phyloP scores from a whole-genome alignment of 2,113 vertebrate genomes.

The Trachemys scripta region DNA sequence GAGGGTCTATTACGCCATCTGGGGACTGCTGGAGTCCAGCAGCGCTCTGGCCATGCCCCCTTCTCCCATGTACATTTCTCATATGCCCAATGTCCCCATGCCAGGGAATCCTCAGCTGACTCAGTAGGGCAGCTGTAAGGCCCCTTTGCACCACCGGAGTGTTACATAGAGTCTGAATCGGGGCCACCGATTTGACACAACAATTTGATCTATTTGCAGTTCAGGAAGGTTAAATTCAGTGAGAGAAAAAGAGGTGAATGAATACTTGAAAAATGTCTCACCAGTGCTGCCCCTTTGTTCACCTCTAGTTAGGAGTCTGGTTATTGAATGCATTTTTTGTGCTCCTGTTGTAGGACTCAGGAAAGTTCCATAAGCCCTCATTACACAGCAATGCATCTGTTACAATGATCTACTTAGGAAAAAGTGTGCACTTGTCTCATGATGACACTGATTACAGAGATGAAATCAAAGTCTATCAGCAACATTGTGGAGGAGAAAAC shows the following conservation, averaged over 20 bases:
- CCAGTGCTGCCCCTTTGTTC: fast-evolving
- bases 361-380: conserved; percentile 78
- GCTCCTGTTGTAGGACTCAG: conserved; percentile 77
- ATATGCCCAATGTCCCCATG: not conserved
- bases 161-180: not conserved
- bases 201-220: not conserved
- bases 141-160: not conserved
- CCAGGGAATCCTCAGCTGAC: not conserved
- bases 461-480: conserved; percentile 92
- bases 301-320: not conserved
- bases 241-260: not conserved
- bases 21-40: not conserved
- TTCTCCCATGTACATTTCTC: too few relatives aligned
- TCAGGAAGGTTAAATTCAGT: not conserved
- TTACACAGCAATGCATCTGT: conserved; percentile 83
- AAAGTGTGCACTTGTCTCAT: conserved; percentile 84
- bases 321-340: conserved; percentile 6
- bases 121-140: not conserved
- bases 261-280: not conserved
- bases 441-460: conserved; percentile 81
- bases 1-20: not conserved
- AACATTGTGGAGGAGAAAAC: conserved; percentile 96
- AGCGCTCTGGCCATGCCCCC: not conserved
- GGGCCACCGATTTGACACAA: not conserved
- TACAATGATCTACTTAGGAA: conserved; percentile 92